Base-by-base conservation (phyloP, 1,140 invertebrate genomes). In the Papilio machaon region DNA sequence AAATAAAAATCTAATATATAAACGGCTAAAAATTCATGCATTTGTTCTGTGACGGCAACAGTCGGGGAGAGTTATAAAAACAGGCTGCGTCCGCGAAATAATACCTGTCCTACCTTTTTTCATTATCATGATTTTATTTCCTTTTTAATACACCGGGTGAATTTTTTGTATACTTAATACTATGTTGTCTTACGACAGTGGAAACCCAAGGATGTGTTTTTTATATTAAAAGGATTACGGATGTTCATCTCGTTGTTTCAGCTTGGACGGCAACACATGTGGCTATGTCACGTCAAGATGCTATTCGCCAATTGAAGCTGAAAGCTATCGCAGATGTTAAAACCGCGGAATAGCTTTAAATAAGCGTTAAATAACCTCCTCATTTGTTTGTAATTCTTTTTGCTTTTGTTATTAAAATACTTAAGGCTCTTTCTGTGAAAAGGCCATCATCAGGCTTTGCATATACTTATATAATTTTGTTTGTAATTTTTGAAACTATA, bases 201-300 rank as follows among this genome's bases (percentile, higher is more conserved):
- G 17, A 19, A 19, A 58, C n/a, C 54, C 17, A 8, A 58, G 7
- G 7, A 58, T 0, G 6, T 58, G n/a, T n/a, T 58, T n/a, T 35
- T 7, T 70, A 43, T 43, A 43, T 60, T 9, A 70, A 70, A 35
- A 35, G 1, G 47, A 43, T 81, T 17, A 52, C 3, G 9, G 11
- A 77, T 30, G 7, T 60, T 15, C 0, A 54, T 74, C 81, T 76
- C 58, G 46, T 67, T 19, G 49, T 86, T 88, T 73, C 85, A 91
- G 90, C 84, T 58, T 90, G 86, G 85, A 85, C 85, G 23, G 87
- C 88, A 2, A 88, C 90, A 3, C 87, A 93, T 77, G 86, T 91
- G 35, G 92, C 92, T 23, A 86, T 89, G 77, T 94, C 92, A 10
- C 90, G 91, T n/a, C 89, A 91, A 83, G 92, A 94, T 58, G 92